phyloP scores from a whole-genome alignment of 2,888 invertebrate species.

The Macrosiphum euphorbiae region DNA sequence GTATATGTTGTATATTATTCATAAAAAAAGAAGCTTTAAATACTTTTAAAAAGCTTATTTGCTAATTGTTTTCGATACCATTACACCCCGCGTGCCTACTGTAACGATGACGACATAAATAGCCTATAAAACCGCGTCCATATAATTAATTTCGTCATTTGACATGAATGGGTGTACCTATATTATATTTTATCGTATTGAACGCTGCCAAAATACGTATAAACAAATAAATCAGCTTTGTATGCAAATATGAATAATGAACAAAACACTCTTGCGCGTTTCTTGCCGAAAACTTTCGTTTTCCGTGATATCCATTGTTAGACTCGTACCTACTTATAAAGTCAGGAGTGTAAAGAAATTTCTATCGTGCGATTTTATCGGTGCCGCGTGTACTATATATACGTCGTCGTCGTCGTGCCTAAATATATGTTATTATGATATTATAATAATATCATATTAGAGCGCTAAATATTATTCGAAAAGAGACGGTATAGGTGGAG shows the following conservation, averaged over 20 bases:
- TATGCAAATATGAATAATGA: conserved; percentile 28
- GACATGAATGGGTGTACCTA: background rate
- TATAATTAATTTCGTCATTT: conserved; percentile 35
- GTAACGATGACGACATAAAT: conserved; percentile 32
- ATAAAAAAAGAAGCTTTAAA: no score
- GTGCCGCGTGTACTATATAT: background rate
- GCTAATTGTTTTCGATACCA: conserved; percentile 5
- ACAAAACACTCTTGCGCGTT: background rate
- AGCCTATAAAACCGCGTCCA: background rate
- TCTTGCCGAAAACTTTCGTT: conserved; percentile 3
- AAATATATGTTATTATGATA: background rate
- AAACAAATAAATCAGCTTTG: background rate
- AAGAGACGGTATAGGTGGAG: background rate
- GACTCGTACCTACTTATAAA: background rate
- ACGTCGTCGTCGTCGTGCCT: no score
- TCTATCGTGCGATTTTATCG: background rate
- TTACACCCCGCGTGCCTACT: background rate
- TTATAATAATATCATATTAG: background rate
- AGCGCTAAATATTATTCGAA: background rate
- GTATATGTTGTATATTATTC: no score
- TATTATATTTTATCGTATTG: conserved; percentile 25
- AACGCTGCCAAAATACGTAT: background rate
- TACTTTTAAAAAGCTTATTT: background rate
- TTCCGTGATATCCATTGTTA: background rate
- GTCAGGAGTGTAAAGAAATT: background rate